Conservation (phyloP, 2,113 vertebrate species). For the Neomonachus schauinslandi region DNA sequence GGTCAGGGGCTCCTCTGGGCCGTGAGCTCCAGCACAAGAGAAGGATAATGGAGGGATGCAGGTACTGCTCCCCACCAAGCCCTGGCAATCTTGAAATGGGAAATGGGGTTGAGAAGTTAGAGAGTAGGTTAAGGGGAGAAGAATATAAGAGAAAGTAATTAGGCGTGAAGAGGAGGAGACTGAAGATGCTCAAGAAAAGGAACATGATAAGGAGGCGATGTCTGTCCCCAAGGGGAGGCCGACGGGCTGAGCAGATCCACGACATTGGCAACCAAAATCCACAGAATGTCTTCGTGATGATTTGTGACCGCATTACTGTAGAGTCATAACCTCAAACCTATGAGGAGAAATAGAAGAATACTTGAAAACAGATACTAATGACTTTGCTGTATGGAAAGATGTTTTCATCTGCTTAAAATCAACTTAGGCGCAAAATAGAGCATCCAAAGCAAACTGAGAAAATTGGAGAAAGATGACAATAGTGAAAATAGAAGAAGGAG, state of each 20-base stretch:
- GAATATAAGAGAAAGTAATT: not conserved
- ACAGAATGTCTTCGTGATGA: not conserved
- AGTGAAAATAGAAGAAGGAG: not conserved
- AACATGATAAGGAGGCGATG: fast-evolving
- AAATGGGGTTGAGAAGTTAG: not conserved
- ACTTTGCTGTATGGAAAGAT: not conserved
- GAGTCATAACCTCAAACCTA: not conserved
- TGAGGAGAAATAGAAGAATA: not conserved
- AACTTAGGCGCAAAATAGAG: not conserved
- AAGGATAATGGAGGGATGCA: too few species aligned
- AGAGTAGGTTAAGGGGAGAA: not conserved
- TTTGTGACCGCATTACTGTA: not conserved
- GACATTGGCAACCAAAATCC: not conserved
- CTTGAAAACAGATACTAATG: not conserved
- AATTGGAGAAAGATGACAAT: not conserved
- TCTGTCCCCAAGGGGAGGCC: not conserved
- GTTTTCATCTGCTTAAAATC: not conserved
- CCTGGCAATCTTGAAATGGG: not conserved
- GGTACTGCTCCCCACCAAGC: fast-evolving
- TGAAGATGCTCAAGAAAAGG: not conserved
- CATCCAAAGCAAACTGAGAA: not conserved
- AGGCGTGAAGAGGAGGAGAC: not conserved
- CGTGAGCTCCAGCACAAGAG: fast-evolving
- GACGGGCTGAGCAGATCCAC: not conserved
- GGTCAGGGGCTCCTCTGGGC: fast-evolving